Base-by-base conservation (phyloP, 2,797 vertebrate species). In the Dendrocincla fuliginosa region DNA sequence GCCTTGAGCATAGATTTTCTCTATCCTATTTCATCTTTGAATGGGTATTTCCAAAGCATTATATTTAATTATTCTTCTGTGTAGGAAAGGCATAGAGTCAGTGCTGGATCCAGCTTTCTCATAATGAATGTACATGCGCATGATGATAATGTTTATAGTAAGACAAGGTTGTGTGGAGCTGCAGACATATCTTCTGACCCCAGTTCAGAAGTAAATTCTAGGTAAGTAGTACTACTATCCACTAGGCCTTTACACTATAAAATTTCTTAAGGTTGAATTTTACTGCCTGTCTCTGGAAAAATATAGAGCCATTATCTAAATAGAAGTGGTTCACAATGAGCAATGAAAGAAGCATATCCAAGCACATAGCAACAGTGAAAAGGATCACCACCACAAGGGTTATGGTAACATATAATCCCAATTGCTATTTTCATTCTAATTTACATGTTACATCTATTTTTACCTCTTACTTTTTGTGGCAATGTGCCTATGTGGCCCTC, bases 231-330 rank as follows among this genome's bases (percentile, higher is more conserved):
- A 22, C 12, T 69, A 24, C 28, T 61, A 84, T 8, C 13, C 18
- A 49, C 84, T 49, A 67, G 19, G 10, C 37, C 60, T 12, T 22
- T 78, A 28, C 5, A 23, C 11, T 63, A 79, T 73, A 80, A 89
- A 61, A 56, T 53, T 67, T 87, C 49, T 91, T 57, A 81, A 73
- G 30, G 35, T 39, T 91, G 37, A 91, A 79, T 95, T 89, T 91
- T 87, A 79, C 61, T 65, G 27, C 56, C 25, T 84, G 68, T 11
- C 6, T 18, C 39, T 46, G 14, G 19, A 10, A 67, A 91, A 82
- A 77, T 83, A 33, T 14, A 74, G 8, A 80, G 2, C 14, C 37
- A 12, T 53, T 81, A 65, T 35, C 20, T 81, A 44, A 73, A 87
- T 16, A 64, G 16, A 85, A 71, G 6, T 35, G 11, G 14, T 70